Conservation (phyloP, 1,140 invertebrate species). For the Arion vulgaris region DNA sequence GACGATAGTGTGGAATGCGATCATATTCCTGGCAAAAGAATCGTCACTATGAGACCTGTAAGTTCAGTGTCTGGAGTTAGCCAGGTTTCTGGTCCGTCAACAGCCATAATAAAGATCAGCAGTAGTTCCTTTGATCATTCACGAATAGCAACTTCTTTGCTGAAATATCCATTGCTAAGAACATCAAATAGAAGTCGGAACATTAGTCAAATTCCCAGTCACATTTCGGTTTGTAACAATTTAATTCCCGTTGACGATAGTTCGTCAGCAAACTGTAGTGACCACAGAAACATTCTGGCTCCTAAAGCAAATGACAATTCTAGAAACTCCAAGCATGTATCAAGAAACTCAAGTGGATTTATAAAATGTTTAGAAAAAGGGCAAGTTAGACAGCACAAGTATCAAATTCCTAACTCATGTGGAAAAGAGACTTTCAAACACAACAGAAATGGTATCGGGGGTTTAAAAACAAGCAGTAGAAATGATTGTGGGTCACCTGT, state of each 20-base stretch:
- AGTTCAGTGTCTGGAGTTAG: neutral
- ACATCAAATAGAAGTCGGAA: neutral
- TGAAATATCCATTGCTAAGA: neutral
- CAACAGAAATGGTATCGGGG: too few relatives aligned
- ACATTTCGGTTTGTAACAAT: neutral
- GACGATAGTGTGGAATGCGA: too few relatives aligned
- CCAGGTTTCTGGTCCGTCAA: neutral
- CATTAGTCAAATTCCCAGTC: neutral
- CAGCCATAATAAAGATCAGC: neutral
- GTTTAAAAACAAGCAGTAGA: neutral
- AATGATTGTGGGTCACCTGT: neutral
- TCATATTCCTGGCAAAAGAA: neutral
- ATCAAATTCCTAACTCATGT: neutral
- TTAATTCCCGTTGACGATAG: neutral
- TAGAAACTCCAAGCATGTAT: too few relatives aligned
- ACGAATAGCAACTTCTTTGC: neutral
- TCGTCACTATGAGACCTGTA: neutral
- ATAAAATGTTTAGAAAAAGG: neutral
- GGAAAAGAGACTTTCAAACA: too few relatives aligned
- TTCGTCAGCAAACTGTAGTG: neutral
- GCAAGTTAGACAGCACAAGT: neutral
- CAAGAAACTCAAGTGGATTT: neutral
- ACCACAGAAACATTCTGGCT: neutral
- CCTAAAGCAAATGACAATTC: too few relatives aligned
- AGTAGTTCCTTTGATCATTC: neutral